Conservation (phyloP, 35 echinoderm and acorn worm species). For the Lytechinus variegatus region DNA sequence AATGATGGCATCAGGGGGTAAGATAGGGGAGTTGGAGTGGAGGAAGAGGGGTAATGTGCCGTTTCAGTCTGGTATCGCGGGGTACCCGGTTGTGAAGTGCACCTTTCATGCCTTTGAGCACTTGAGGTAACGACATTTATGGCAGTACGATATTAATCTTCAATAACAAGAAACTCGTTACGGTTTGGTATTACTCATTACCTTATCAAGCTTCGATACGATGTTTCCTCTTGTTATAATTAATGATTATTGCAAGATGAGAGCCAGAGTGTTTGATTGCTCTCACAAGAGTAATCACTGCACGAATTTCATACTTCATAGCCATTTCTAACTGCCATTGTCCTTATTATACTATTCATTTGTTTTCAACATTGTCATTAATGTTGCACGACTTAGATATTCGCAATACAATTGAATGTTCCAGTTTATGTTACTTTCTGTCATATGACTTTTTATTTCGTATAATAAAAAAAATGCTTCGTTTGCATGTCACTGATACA, state of each 20-base stretch:
- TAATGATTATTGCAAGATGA: background rate
- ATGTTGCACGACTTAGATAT: no score
- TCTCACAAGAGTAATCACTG: background rate
- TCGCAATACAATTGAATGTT: no score
- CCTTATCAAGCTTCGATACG: background rate
- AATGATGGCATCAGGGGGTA: background rate
- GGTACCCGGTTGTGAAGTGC: background rate
- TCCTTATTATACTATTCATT: no score
- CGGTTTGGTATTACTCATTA: slow-evolving; percentile 8
- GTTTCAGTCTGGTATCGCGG: background rate
- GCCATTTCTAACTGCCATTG: background rate
- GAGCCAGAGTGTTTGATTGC: background rate
- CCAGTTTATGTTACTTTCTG: no score
- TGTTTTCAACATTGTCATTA: no score
- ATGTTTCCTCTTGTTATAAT: background rate
- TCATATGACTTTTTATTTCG: no score
- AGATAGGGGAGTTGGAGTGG: background rate
- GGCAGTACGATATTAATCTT: background rate
- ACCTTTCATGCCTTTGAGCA: background rate
- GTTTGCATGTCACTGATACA: no score
- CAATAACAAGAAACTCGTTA: slow-evolving; percentile 8
- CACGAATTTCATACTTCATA: background rate
- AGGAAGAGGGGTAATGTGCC: slow-evolving; percentile 3
- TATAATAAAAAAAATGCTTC: no score
- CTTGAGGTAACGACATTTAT: background rate